A percentile compares a stretch with the other conserved stretches of the same genome.
These are phyloP conservation scores for Drosophila robusta DNA, from an alignment of 2,888 invertebrate genomes.

Conservation along the genomic window DNA sequence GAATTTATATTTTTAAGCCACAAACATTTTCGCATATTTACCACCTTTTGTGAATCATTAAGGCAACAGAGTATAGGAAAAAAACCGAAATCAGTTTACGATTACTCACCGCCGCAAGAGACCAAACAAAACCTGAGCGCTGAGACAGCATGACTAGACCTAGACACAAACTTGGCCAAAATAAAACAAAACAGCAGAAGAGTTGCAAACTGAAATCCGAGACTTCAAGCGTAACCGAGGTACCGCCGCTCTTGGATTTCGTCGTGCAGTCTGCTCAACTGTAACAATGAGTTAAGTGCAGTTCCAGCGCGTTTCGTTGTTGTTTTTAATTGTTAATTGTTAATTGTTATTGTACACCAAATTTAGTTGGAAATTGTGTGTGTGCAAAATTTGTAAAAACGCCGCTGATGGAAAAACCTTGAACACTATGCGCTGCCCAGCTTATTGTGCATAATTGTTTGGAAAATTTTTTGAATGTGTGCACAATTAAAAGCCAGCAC, in stretches of 20 bases:
- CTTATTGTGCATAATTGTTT: constrained; percentile 55
- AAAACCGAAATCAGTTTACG: constrained; percentile 46
- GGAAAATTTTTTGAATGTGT: constrained; percentile 46
- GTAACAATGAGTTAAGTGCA: constrained; percentile 63
- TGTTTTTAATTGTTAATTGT: constrained; percentile 36
- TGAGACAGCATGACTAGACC: constrained; percentile 46
- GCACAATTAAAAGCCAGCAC: constrained; percentile 28
- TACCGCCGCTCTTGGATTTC: constrained; percentile 5
- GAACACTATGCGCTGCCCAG: constrained; percentile 41
- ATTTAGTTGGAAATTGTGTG: constrained; percentile 13
- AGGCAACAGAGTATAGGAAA: constrained; percentile 9
- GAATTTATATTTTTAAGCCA: too few relatives aligned
- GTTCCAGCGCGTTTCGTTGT: constrained; percentile 43
- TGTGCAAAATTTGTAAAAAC: constrained; percentile 11
- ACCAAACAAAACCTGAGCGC: constrained; percentile 54
- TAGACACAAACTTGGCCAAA: constrained; percentile 27
- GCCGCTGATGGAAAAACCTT: constrained; percentile 43
- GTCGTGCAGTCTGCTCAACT: constrained; percentile 55
- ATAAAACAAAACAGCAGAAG: constrained; percentile 1
- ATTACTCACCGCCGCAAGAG: constrained; percentile 61
- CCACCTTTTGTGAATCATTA: background rate
- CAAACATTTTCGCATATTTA: too few relatives aligned
- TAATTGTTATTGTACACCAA: constrained; percentile 20
- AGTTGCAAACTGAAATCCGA: constrained; percentile 31
- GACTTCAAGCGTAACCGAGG: constrained; percentile 43